These are phyloP conservation scores for Rhingia campestris DNA, from an alignment of 2,888 invertebrate genomes.

Conservation along the genomic window DNA sequence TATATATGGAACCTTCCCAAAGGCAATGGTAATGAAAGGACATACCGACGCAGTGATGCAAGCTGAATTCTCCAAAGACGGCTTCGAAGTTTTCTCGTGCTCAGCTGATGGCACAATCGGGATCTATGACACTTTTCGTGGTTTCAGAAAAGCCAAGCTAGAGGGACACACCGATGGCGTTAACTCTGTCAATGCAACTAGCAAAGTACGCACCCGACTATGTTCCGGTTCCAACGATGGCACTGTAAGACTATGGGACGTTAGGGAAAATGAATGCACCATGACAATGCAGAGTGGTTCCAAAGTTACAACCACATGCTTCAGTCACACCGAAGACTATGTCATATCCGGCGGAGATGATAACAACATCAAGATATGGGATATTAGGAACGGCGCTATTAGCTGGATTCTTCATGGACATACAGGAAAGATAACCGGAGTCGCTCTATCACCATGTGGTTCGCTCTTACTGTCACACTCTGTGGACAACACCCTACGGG, in stretches of 20 bases:
- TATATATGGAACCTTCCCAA: slow-evolving; percentile 98
- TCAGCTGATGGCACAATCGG: slow-evolving; percentile 97
- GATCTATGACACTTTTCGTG: slow-evolving; percentile 96
- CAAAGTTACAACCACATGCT: slow-evolving; percentile 91
- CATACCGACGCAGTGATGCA: slow-evolving; percentile 98
- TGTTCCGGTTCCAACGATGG: slow-evolving; percentile 97
- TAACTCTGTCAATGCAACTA: slow-evolving; percentile 85
- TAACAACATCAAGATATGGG: slow-evolving; percentile 99
- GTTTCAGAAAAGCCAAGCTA: slow-evolving; percentile 92
- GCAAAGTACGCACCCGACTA: slow-evolving; percentile 89
- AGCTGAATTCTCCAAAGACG: slow-evolving; percentile 92
- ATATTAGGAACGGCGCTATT: slow-evolving; percentile 91
- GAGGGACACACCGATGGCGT: slow-evolving; percentile 92
- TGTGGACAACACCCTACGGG: slow-evolving; percentile 97
- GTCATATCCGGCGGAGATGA: slow-evolving; percentile 97
- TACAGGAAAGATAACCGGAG: slow-evolving; percentile 95
- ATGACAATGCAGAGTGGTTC: slow-evolving; percentile 87
- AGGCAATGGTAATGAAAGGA: slow-evolving; percentile 94
- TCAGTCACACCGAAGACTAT: slow-evolving; percentile 97
- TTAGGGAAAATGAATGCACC: slow-evolving; percentile 89
- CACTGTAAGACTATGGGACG: slow-evolving; percentile 96
- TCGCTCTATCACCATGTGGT: slow-evolving; percentile 86
- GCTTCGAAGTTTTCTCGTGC: slow-evolving; percentile 92
- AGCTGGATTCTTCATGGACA: slow-evolving; percentile 95
- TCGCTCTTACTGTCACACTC: slow-evolving; percentile 97